Evolutionary conservation across 2,888 invertebrate genomes (phyloP).

Genomic region (Conchocele bisecta): DNA sequence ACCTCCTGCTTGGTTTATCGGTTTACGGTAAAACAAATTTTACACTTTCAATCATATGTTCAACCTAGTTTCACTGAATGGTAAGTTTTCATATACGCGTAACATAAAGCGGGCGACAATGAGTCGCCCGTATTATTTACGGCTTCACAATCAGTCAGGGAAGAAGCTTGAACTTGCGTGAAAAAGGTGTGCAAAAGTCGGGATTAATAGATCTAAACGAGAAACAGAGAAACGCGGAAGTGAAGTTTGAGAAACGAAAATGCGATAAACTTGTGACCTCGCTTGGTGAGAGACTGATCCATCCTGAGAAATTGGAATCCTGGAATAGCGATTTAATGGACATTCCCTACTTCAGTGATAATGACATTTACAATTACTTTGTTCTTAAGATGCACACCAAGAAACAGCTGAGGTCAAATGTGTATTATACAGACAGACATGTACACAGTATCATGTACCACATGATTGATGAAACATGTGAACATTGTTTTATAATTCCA

Average conservation of each 20-base stretch:
- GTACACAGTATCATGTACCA: constrained; percentile 4
- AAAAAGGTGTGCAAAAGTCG: too few species aligned
- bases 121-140: constrained; percentile 4
- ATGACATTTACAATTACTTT: constrained; percentile 1
- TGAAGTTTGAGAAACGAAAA: background rate
- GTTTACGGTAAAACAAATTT: too few species aligned
- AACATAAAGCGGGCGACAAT: too few species aligned
- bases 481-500: too few species aligned
- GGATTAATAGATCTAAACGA: background rate
- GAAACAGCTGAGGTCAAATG: constrained; percentile 11
- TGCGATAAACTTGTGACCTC: constrained; percentile 3
- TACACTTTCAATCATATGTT: too few species aligned
- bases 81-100: too few species aligned
- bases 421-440: constrained; percentile 20
- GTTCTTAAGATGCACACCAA: constrained; percentile 5
- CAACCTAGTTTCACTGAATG: too few species aligned
- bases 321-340: background rate
- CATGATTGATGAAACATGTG: background rate
- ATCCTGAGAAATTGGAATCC: background rate
- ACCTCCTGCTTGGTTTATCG: too few species aligned
- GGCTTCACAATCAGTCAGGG: constrained; percentile 3
- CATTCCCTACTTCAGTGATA: background rate
- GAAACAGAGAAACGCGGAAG: background rate
- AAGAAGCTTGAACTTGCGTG: background rate
- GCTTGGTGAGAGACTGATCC: constrained; percentile 7